Evolutionary conservation across 1,140 invertebrate genomes (phyloP).

Genomic region (Atopsyche davidsoni): DNA sequence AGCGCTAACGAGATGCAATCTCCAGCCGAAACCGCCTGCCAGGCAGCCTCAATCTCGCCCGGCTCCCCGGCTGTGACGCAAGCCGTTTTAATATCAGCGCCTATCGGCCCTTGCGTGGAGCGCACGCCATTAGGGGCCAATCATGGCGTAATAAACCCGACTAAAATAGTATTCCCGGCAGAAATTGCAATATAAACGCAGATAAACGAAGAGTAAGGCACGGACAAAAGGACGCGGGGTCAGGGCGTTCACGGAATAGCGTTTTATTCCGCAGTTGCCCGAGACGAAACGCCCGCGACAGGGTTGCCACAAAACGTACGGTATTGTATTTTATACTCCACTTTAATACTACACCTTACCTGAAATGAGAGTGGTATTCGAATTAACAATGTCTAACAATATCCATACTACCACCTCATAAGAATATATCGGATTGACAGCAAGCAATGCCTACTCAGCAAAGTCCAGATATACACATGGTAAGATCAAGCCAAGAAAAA

Average conservation of each 20-base stretch:
- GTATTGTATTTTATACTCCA: too few relatives aligned
- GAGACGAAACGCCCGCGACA: background rate
- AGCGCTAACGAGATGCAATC: too few relatives aligned
- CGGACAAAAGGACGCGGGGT: constrained; percentile 18
- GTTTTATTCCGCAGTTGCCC: constrained; percentile 5
- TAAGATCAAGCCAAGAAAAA: too few relatives aligned
- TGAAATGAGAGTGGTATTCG: background rate
- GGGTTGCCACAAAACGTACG: background rate
- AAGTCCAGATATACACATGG: too few relatives aligned
- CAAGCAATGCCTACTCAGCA: too few relatives aligned
- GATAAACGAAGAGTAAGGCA: constrained; percentile 1
- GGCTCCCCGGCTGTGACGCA: background rate
- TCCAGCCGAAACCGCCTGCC: too few relatives aligned
- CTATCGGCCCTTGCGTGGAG: background rate
- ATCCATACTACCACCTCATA: too few relatives aligned
- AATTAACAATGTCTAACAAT: too few relatives aligned
- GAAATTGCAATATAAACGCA: constrained; percentile 6
- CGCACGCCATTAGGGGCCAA: constrained; percentile 10
- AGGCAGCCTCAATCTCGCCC: too few relatives aligned
- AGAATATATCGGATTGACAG: too few relatives aligned
- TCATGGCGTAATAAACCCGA: constrained; percentile 13
- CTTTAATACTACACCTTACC: too few relatives aligned
- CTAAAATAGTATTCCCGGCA: constrained; percentile 5
- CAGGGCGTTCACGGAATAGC: constrained; percentile 13
- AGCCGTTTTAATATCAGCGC: background rate